Percentiles rank a stretch among this genome's conserved stretches.
Evolutionary conservation across 2,888 invertebrate genomes (phyloP).

Genomic region (Syritta pipiens): DNA sequence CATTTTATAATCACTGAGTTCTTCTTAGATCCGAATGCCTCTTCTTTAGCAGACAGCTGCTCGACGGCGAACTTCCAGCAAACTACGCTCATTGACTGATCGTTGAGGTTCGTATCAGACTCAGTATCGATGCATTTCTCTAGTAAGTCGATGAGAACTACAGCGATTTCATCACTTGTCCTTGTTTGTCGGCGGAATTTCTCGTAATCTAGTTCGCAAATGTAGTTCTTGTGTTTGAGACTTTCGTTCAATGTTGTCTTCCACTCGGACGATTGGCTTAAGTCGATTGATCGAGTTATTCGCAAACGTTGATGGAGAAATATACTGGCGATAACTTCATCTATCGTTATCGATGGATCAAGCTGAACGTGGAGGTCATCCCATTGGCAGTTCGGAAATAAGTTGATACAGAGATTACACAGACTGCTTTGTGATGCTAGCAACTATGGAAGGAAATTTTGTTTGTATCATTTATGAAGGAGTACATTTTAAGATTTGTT

Average conservation of each 20-base stretch:
- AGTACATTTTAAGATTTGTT: constrained; percentile 18
- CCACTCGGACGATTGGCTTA: constrained; percentile 31
- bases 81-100: constrained; percentile 74
- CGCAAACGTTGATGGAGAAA: constrained; percentile 72
- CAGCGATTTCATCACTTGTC: constrained; percentile 76
- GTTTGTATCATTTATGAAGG: not conserved
- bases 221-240: not conserved
- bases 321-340: constrained; percentile 73
- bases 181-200: constrained; percentile 70
- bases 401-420: constrained; percentile 76
- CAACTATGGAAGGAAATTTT: constrained; percentile 73
- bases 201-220: constrained; percentile 61
- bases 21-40: constrained; percentile 65
- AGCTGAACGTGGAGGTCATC: constrained; percentile 71
- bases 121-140: constrained; percentile 75
- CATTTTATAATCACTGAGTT: constrained; percentile 75
- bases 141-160: constrained; percentile 75
- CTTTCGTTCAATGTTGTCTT: constrained; percentile 14
- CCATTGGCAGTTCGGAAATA: constrained; percentile 79
- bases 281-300: constrained; percentile 23
- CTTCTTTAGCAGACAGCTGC: constrained; percentile 71
- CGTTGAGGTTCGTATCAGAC: constrained; percentile 71
- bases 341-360: constrained; percentile 69
- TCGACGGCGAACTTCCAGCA: constrained; percentile 77
- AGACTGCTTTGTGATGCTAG: constrained; percentile 77